A percentile compares a stretch with the other conserved stretches of the same genome.
Evolutionary conservation across 1,140 invertebrate genomes (phyloP).

Genomic region (silkworm (Bombyx mori)): ASM3026992v2 NC_085109.1:14321501-14322000

Average conservation of each 20-base stretch:
- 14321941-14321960: no score
- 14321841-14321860: no score
- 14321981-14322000: no score
- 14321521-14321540: slow-evolving; percentile 63
- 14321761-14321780: slow-evolving; percentile 34
- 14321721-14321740: slow-evolving; percentile 52
- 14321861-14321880: no score
- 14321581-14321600: neutral
- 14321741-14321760: slow-evolving; percentile 49
- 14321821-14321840: no score
- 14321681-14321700: slow-evolving; percentile 46
- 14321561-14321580: neutral
- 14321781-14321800: no score
- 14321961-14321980: no score
- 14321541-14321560: slow-evolving; percentile 49
- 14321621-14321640: neutral
- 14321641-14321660: slow-evolving; percentile 50
- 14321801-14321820: no score
- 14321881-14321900: no score
- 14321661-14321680: slow-evolving; percentile 36
- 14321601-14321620: neutral
- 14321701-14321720: slow-evolving; percentile 47
- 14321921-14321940: no score
- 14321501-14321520: slow-evolving; percentile 40
- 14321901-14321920: no score